Evolutionary conservation across 2,113 vertebrate genomes (phyloP).

Genomic region (Oncorhynchus gorbuscha): DNA sequence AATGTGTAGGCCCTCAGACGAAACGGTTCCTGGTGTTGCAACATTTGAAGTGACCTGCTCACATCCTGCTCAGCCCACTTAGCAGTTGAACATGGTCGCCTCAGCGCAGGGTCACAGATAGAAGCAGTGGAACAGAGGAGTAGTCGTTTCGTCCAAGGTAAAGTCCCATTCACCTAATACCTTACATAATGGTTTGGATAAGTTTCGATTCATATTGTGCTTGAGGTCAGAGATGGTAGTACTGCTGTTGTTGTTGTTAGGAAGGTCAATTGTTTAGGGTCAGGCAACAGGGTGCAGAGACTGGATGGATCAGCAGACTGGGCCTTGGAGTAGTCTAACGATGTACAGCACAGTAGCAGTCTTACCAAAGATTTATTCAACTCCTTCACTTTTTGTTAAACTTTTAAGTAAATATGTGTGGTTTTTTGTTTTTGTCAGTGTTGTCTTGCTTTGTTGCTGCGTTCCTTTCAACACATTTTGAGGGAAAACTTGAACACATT

Average conservation of each 20-base stretch:
- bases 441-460: too few relatives aligned
- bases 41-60: slow-evolving; percentile 44
- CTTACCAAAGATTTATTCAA: too few relatives aligned
- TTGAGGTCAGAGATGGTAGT: too few relatives aligned
- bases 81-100: slow-evolving; percentile 44
- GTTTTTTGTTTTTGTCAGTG: too few relatives aligned
- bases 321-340: too few relatives aligned
- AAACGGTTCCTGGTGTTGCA: slow-evolving; percentile 1
- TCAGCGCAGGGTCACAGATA: slow-evolving; percentile 11
- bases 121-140: slow-evolving; percentile 34
- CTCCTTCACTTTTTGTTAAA: too few relatives aligned
- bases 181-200: not conserved
- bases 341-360: too few relatives aligned
- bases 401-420: too few relatives aligned
- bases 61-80: slow-evolving; percentile 43
- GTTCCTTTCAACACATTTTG: not conserved
- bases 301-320: too few relatives aligned
- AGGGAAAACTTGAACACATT: not conserved
- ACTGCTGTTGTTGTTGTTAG: too few relatives aligned
- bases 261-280: too few relatives aligned
- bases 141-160: slow-evolving; percentile 17
- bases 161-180: not conserved
- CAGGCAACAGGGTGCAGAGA: too few relatives aligned
- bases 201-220: not conserved
- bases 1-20: not conserved